Conservation (phyloP, 2,888 invertebrate genomes). For the Lasioglossum vierecki region DNA sequence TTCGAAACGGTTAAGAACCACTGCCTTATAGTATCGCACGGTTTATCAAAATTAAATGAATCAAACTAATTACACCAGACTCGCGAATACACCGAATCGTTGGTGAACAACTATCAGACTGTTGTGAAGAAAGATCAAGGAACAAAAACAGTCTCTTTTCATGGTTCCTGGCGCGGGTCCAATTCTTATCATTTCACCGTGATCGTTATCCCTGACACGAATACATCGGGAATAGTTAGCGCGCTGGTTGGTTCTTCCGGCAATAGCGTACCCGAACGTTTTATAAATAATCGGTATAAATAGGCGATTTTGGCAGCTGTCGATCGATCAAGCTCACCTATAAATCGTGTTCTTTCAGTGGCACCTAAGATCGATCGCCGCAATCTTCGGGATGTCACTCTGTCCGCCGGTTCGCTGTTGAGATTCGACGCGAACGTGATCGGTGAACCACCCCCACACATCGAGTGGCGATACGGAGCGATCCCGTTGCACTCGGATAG, state of each 20-base stretch:
- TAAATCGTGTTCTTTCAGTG: conserved; percentile 84
- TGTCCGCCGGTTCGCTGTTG: conserved; percentile 96
- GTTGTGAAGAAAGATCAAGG: background rate
- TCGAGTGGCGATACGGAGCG: conserved; percentile 96
- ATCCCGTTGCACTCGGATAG: conserved; percentile 89
- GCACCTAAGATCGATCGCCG: conserved; percentile 98
- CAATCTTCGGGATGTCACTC: conserved; percentile 94
- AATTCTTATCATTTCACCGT: conserved; percentile 14
- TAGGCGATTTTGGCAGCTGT: conserved; percentile 51
- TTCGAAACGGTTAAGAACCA: no score
- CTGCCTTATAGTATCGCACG: background rate
- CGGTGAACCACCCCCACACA: conserved; percentile 97
- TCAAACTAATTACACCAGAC: background rate
- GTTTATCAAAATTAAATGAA: background rate
- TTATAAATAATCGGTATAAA: conserved; percentile 54
- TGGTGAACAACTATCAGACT: background rate
- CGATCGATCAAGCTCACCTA: conserved; percentile 24
- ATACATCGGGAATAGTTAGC: conserved; percentile 23
- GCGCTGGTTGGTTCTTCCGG: background rate
- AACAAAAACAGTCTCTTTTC: conserved; percentile 5
- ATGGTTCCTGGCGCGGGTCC: conserved; percentile 25
- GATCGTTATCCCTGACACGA: conserved; percentile 47
- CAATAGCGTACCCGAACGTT: conserved; percentile 15
- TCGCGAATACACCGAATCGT: background rate
- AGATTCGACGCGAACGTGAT: conserved; percentile 97